Evolutionary conservation across 2,113 vertebrate species (phyloP).

Genomic region (Ifrita kowaldi): DNA sequence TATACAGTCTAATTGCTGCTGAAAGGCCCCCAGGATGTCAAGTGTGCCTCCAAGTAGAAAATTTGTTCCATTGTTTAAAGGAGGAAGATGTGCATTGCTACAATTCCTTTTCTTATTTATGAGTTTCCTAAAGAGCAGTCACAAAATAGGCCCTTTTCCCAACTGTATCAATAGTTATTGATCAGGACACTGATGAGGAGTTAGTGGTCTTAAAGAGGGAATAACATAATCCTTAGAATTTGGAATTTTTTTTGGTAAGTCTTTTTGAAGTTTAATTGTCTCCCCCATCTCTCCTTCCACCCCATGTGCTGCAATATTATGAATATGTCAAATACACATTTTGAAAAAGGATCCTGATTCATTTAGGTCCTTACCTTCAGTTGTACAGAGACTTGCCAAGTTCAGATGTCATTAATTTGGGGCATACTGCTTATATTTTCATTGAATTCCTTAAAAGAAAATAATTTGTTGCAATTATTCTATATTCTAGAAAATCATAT

Average conservation of each 20-base stretch:
- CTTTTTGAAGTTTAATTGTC: background rate
- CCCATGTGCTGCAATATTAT: background rate
- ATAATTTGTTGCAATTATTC: background rate
- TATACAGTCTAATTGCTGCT: background rate
- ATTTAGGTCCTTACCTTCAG: background rate
- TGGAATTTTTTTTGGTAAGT: background rate
- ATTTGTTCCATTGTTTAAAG: constrained; percentile 61
- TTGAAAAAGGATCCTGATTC: background rate
- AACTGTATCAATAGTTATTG: constrained; percentile 18
- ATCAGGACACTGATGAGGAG: background rate
- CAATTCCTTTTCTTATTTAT: constrained; percentile 52
- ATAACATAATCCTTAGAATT: background rate
- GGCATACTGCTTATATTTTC: background rate
- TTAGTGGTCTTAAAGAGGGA: background rate
- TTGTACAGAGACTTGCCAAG: background rate
- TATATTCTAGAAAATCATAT: background rate
- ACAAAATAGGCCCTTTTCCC: constrained; percentile 7
- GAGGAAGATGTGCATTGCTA: constrained; percentile 30
- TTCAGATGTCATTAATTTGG: background rate
- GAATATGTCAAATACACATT: background rate
- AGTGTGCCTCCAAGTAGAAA: constrained; percentile 46
- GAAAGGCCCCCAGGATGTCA: constrained; percentile 13
- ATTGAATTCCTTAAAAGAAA: background rate
- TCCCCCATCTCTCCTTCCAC: background rate
- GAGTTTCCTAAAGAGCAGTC: constrained; percentile 39